Evolutionary conservation across 2,113 vertebrate species (phyloP), one percentile per base, ranked within the genome.

Genomic region (Marmota monax): DNA sequence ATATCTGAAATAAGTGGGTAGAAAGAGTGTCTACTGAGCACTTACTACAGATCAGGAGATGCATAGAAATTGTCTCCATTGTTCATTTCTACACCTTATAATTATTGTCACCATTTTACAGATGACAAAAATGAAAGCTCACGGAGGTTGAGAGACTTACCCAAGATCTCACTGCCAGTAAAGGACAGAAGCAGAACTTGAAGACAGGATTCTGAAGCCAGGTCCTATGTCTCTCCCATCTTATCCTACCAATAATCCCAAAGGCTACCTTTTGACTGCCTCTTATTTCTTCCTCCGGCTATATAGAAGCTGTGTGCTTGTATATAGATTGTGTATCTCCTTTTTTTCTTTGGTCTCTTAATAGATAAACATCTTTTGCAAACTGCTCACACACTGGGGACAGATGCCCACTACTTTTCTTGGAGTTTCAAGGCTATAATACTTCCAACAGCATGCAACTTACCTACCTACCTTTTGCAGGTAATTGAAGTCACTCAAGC

Each of bases 181-280:
- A 32, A n/a, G 27, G 48, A 78, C 32, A 80, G 61, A 83, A 73
- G 25, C 0, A 17, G 67, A 89, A 84, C 20, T 79, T 83, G 58
- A 79, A 90, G 27, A 39, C 72, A 20, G 37, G 67, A 91, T 92
- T 74, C 56, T 83, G 48, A 78, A 94, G 74, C 56, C 74, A 77
- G 51, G 27, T 63, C 29, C 25, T 12, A 17, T 32, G 4, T 53
- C 84, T 13, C 84, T 88, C 56, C 29, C 6, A 13, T 4, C 6
- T 58, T 7, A 27, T 42, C 56, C 92, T 39, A 37, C 17, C 6
- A 22, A 16, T 39, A 84, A 42, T 70, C 79, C 53, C 37, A 84
- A 93, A 88, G n/a, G 39, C 34, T 27, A 0, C 20, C 37, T 20
- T 37, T 18, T 27, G n/a, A 12, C 51, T 0, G 2, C 29, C 56